Evolutionary conservation across 2,113 vertebrate species (phyloP).

Genomic region (Tragulus kanchil): DNA sequence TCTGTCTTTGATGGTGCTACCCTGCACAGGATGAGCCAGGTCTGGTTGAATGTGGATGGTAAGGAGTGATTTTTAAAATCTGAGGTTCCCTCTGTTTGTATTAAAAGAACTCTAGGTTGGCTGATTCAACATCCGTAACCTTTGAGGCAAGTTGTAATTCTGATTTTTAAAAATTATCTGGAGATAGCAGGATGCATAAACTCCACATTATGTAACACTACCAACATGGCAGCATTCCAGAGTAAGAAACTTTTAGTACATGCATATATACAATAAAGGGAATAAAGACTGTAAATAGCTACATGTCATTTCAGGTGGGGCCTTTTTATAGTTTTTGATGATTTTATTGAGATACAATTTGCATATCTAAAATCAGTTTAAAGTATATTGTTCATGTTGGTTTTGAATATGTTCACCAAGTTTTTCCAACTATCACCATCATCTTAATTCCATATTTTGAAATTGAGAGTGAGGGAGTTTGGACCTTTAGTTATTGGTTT

Average conservation of each 20-base stretch:
- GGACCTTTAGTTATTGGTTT: background rate
- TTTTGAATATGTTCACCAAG: background rate
- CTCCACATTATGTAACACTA: background rate
- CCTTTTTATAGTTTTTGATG: background rate
- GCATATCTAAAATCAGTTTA: background rate
- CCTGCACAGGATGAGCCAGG: background rate
- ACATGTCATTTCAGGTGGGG: background rate
- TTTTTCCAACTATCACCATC: background rate
- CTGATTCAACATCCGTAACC: background rate
- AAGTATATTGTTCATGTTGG: background rate
- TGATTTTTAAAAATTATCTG: constrained; percentile 12
- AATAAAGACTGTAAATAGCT: background rate
- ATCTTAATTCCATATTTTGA: background rate
- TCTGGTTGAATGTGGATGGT: background rate
- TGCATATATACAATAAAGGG: background rate
- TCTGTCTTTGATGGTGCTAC: background rate
- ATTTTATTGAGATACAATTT: constrained; percentile 25
- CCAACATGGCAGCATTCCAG: background rate
- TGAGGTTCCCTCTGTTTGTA: background rate
- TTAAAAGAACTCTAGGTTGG: background rate
- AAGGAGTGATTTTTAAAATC: background rate
- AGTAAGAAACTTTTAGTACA: background rate
- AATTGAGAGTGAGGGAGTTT: background rate
- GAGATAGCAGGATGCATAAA: background rate
- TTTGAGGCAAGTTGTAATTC: background rate